Percentiles rank a stretch among this genome's conserved stretches.
Conservation (phyloP, 2,797 vertebrate species). For the Myoxocephalus aenaeus region DNA sequence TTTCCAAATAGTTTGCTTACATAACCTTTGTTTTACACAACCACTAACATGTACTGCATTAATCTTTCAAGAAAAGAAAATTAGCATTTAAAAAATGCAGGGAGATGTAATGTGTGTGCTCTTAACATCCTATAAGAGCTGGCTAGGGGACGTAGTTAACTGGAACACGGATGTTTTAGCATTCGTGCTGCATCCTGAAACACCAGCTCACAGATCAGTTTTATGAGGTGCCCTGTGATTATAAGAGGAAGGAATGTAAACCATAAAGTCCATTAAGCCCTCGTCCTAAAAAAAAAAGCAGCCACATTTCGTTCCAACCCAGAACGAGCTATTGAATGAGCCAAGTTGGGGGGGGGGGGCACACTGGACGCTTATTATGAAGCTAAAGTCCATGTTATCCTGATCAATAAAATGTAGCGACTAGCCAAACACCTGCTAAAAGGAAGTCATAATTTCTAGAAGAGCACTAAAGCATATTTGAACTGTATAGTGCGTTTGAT, state of each 20-base stretch:
- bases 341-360: too few relatives aligned
- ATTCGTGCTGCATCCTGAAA: neutral
- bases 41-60: neutral
- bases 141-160: too few relatives aligned
- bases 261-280: neutral
- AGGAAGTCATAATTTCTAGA: neutral
- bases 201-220: neutral
- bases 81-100: neutral
- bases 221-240: conserved; percentile 15
- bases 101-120: too few relatives aligned
- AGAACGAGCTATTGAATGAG: neutral
- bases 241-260: neutral
- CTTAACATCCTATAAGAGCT: neutral
- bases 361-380: neutral
- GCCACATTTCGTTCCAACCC: neutral
- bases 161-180: neutral
- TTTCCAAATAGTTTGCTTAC: neutral
- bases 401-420: neutral
- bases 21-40: neutral
- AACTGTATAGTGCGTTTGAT: neutral
- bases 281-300: neutral
- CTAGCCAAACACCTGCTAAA: neutral
- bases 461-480: neutral
- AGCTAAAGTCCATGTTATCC: neutral
- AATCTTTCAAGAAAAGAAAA: neutral